phyloP scores from a whole-genome alignment of 1,140 invertebrate species.

The Cotesia glomerata region DNA sequence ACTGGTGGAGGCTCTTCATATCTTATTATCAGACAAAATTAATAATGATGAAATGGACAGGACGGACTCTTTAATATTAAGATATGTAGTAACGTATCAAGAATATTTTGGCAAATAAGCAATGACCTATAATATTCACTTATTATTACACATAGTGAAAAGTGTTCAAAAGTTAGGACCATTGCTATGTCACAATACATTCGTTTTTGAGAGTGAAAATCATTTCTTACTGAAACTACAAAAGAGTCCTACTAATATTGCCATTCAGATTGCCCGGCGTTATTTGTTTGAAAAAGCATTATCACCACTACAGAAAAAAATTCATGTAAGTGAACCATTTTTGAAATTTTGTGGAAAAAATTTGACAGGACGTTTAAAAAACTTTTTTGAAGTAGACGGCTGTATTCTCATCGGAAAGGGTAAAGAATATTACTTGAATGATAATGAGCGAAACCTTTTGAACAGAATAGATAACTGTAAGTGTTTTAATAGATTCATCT shows the following conservation, averaged over 20 bases:
- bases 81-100: constrained; percentile 6
- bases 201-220: constrained; percentile 19
- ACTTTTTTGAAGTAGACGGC: background rate
- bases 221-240: constrained; percentile 10
- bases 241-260: background rate
- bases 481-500: background rate
- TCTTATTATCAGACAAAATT: constrained; percentile 16
- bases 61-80: background rate
- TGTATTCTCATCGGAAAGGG: constrained; percentile 13
- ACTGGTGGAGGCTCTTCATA: constrained; percentile 12
- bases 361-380: background rate
- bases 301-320: background rate
- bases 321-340: background rate
- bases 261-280: constrained; percentile 1
- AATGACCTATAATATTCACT: constrained; percentile 21
- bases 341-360: background rate
- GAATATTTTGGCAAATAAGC: constrained; percentile 3
- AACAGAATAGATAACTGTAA: background rate
- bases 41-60: background rate
- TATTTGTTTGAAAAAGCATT: constrained; percentile 12
- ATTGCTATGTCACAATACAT: constrained; percentile 12
- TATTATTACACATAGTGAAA: background rate
- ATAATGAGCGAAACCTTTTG: background rate
- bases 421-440: constrained; percentile 8
- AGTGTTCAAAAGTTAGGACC: constrained; percentile 19